Base-by-base conservation (phyloP, 2,888 invertebrate species). In the Brassicogethes aeneus region DNA sequence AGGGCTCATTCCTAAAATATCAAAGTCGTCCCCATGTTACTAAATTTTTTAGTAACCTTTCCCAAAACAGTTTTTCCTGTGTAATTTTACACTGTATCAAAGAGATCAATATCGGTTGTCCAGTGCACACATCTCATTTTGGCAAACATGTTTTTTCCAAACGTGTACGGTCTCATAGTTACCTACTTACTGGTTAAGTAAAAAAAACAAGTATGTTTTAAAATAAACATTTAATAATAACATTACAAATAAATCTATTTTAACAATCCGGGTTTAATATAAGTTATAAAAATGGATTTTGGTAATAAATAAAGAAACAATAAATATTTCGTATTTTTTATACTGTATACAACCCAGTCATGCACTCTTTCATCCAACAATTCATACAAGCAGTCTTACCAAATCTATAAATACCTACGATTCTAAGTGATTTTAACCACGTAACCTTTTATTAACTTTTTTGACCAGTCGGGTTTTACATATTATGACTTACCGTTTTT, bases 211-310 rank as follows among this genome's bases (percentile, higher is more conserved):
- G n/a, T n/a, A n/a, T 37, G n/a, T 15, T 37, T 40, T 12, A 15
- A 17, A 12, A 12, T 15, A 16, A 17, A 29, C n/a, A 7, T 36
- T 36, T 10, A 15, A 5, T 35, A 36, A 2, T 12, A 12, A 23
- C 15, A 30, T 31, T 8, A 30, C 10, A 23, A 10, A 23, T 7
- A 23, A 23, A 23, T 23, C 23, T 23, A 23, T 23, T 23, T 35
- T 15, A 35, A 35, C 36, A 15, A 35, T 35, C 16, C 7, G 15
- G 36, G 36, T 16, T 35, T 35, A 8, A 35, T 35, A 35, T 35
- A 35, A 14, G 36, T 35, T 14, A 15, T 7, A 15, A 35, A 13
- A 35, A 14, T 3, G n/a, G n/a, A 12, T 33, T 33, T 33, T n/a
- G 33, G n/a, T 33, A 12, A 33, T 33, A 33, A 33, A 33, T 33